Evolutionary conservation across 2,888 invertebrate species (phyloP).

Genomic region (Villa cingulata): DNA sequence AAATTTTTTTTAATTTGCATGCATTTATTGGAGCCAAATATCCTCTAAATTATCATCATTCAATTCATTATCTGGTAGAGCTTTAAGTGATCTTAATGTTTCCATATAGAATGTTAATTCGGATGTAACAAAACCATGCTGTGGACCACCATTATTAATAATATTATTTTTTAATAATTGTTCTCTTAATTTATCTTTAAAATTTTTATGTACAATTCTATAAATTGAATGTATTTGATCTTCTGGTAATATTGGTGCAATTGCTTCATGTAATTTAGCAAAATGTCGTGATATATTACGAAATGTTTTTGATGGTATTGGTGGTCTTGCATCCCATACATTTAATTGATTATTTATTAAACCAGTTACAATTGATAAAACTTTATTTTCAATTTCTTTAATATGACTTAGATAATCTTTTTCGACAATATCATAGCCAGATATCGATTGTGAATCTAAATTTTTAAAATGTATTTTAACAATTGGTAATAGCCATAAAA

Average conservation of each 20-base stretch:
- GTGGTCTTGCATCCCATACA: conserved; percentile 88
- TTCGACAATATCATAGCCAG: conserved; percentile 56
- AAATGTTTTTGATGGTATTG: conserved; percentile 84
- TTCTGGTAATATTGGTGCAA: conserved; percentile 69
- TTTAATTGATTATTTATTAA: conserved; percentile 67
- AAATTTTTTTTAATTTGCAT: neutral
- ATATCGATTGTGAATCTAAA: conserved; percentile 33
- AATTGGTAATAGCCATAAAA: conserved; percentile 65
- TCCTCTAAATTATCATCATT: conserved; percentile 66
- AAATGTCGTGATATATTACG: conserved; percentile 78
- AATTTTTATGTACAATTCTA: conserved; percentile 65
- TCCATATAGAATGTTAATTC: conserved; percentile 84
- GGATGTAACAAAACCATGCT: conserved; percentile 87
- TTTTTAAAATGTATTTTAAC: conserved; percentile 55
- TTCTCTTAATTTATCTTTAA: conserved; percentile 74
- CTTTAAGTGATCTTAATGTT: conserved; percentile 66
- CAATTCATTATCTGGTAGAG: conserved; percentile 58
- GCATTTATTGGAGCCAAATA: conserved; percentile 52
- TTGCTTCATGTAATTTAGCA: conserved; percentile 81
- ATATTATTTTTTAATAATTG: conserved; percentile 77
- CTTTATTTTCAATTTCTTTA: conserved; percentile 81
- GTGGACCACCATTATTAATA: conserved; percentile 89
- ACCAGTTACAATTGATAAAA: conserved; percentile 77
- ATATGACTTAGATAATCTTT: conserved; percentile 78
- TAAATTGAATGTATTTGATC: conserved; percentile 65